A percentile compares a stretch with the other conserved stretches of the same genome.
phyloP scores from a whole-genome alignment of 2,888 invertebrate species.

The Caradrina kadenii region DNA sequence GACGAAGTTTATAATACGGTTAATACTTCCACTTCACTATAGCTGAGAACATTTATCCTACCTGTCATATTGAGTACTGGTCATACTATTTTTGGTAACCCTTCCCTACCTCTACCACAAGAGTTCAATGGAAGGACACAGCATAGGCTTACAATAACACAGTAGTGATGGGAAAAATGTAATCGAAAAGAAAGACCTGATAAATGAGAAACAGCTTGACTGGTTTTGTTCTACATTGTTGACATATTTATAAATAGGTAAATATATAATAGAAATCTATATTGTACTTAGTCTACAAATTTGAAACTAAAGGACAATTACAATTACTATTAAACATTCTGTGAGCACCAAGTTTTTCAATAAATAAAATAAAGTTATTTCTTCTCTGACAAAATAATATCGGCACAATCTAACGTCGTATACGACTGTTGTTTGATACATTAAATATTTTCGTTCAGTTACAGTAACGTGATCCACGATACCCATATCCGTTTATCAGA shows the following conservation, averaged over 20 bases:
- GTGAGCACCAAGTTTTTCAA: conserved; percentile 5
- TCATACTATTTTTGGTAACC: too few species aligned
- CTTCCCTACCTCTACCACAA: too few species aligned
- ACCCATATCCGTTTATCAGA: background rate
- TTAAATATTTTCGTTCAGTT: background rate
- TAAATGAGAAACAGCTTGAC: background rate
- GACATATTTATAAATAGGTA: background rate
- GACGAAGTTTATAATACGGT: too few species aligned
- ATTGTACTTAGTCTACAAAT: background rate
- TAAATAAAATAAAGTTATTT: background rate
- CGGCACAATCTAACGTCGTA: too few species aligned
- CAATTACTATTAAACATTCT: background rate
- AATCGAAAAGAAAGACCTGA: too few species aligned
- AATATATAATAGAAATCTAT: too few species aligned
- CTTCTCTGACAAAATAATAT: background rate
- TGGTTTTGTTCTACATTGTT: background rate
- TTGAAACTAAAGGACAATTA: background rate
- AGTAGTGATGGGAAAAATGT: too few species aligned
- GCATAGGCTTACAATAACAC: too few species aligned
- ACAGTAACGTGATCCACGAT: background rate
- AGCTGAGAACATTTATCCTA: too few species aligned
- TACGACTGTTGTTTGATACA: background rate
- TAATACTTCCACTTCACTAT: too few species aligned
- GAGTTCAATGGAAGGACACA: too few species aligned
- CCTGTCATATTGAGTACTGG: too few species aligned